These are phyloP conservation scores for Halcyon badia DNA, from an alignment of 2,797 vertebrate species.

Conservation along the genomic window DNA sequence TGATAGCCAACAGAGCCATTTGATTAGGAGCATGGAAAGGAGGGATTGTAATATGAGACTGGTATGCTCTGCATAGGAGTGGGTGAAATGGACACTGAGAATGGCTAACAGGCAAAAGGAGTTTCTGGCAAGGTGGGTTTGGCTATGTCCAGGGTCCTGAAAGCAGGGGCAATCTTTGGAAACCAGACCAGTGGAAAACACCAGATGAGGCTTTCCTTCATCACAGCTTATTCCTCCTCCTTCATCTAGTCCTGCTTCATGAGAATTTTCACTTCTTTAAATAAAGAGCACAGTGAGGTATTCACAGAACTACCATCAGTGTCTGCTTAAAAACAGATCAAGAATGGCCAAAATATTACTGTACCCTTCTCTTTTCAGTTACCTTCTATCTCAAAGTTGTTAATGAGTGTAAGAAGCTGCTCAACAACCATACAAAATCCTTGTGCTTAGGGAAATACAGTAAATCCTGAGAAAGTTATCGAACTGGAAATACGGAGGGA, in stretches of 20 bases:
- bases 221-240: not conserved
- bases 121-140: not conserved
- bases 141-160: not conserved
- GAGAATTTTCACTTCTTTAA: not conserved
- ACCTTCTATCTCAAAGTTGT: not conserved
- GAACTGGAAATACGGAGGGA: not conserved
- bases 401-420: not conserved
- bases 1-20: not conserved
- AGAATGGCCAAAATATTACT: not conserved
- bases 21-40: not conserved
- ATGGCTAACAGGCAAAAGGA: not conserved
- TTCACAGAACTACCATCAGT: not conserved
- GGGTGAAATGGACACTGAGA: not conserved
- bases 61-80: not conserved
- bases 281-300: not conserved
- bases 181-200: not conserved
- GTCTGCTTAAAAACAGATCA: not conserved
- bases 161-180: not conserved
- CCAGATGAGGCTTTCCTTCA: not conserved
- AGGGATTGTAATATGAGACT: not conserved
- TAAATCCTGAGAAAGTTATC: not conserved
- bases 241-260: not conserved
- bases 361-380: not conserved
- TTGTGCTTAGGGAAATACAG: not conserved
- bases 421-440: rapidly evolving